These are phyloP conservation scores for Herminia tarsipennalis DNA, from an alignment of 2,888 invertebrate species.

Conservation along the genomic window DNA sequence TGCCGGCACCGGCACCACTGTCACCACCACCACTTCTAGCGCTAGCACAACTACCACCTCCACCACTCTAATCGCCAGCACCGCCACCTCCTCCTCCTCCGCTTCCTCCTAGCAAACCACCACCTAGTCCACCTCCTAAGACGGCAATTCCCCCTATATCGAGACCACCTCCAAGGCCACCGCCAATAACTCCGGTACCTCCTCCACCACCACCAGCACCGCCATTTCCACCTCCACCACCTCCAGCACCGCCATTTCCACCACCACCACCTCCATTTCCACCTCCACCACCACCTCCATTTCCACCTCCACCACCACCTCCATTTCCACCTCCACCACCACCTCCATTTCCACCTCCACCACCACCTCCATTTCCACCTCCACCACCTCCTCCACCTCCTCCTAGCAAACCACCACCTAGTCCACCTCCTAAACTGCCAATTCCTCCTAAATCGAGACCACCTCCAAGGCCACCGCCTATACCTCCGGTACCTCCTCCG, in stretches of 20 bases:
- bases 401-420: background rate
- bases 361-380: background rate
- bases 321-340: background rate
- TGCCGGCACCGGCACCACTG: no score
- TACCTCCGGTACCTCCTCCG: background rate
- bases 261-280: background rate
- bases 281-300: background rate
- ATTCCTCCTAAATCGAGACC: background rate
- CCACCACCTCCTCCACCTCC: background rate
- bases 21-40: no score
- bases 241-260: background rate
- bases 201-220: background rate
- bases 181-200: background rate
- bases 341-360: background rate
- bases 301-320: background rate
- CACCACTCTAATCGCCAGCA: no score
- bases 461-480: background rate
- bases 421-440: background rate
- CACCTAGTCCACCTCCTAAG: background rate
- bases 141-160: no score
- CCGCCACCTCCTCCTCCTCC: no score
- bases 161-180: background rate
- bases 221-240: background rate
- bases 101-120: no score
- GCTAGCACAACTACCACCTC: no score